These are phyloP conservation scores for Hermodice carunculata DNA, from an alignment of 2,888 invertebrate species.

Conservation along the genomic window DNA sequence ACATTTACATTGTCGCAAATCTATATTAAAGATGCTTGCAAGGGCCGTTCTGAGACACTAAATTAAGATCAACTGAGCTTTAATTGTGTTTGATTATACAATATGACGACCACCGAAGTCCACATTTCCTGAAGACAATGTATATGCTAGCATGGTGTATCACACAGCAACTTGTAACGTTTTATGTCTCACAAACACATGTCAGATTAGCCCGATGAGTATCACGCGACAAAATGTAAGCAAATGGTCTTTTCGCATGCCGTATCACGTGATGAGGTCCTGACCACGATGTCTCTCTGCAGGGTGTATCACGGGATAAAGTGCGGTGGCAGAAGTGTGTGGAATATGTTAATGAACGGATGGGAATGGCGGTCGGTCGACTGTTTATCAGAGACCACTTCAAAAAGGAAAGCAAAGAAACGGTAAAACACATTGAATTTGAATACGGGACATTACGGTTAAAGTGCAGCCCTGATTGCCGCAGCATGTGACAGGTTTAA, in stretches of 20 bases:
- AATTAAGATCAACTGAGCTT: no score
- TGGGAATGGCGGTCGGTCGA: constrained; percentile 92
- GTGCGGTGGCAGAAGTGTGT: constrained; percentile 92
- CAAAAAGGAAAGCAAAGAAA: constrained; percentile 87
- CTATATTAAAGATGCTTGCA: neutral
- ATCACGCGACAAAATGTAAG: no score
- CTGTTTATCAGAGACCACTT: constrained; percentile 92
- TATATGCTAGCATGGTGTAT: no score
- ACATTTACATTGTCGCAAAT: neutral
- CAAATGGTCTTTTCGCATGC: neutral
- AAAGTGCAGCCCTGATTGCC: neutral
- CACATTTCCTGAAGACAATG: no score
- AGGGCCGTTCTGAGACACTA: no score
- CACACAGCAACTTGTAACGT: no score
- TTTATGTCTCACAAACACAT: no score
- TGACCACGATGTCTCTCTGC: neutral
- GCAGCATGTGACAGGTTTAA: neutral
- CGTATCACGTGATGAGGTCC: neutral
- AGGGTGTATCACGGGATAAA: constrained; percentile 62
- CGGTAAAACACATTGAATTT: constrained; percentile 71
- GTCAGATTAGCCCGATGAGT: no score
- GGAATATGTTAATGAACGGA: constrained; percentile 86
- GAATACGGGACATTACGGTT: neutral
- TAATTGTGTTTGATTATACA: no score
- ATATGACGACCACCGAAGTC: no score